Conservation (phyloP, 2,888 invertebrate species). For the Alsophila aescularia region DNA sequence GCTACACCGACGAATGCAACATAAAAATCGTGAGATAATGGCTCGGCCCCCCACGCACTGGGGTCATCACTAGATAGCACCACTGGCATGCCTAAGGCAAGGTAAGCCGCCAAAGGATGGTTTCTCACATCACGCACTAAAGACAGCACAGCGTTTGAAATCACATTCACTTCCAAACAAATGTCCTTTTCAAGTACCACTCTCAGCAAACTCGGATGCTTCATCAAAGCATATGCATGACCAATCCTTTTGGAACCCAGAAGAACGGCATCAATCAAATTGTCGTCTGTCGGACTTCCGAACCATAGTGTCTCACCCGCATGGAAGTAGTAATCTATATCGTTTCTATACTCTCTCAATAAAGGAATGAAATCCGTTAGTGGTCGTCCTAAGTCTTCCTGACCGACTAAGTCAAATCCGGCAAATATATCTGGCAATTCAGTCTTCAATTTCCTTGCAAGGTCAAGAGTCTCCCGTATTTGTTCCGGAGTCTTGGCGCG, state of each 20-base stretch:
- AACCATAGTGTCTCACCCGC: conserved; percentile 92
- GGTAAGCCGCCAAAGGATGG: conserved; percentile 88
- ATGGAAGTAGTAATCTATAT: conserved; percentile 89
- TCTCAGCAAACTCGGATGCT: conserved; percentile 88
- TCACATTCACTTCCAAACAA: conserved; percentile 90
- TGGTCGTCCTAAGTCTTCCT: conserved; percentile 89
- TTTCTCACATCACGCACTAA: conserved; percentile 89
- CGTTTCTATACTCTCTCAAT: conserved; percentile 75
- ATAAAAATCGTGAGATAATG: conserved; percentile 91
- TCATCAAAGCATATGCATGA: conserved; percentile 89
- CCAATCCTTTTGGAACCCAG: conserved; percentile 90
- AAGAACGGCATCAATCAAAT: conserved; percentile 90
- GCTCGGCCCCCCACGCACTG: conserved; percentile 90
- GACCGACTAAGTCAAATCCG: conserved; percentile 93
- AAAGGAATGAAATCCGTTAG: conserved; percentile 84
- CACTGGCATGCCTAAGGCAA: conserved; percentile 88
- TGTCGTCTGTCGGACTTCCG: conserved; percentile 87
- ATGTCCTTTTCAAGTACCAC: conserved; percentile 84
- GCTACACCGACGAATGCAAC: conserved; percentile 90
- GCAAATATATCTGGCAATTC: conserved; percentile 87
- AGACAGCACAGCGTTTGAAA: conserved; percentile 90
- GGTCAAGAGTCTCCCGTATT: conserved; percentile 67
- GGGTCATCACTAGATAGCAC: conserved; percentile 93
- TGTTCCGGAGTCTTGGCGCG: conserved; percentile 57
- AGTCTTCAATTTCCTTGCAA: conserved; percentile 63